Evolutionary conservation across 1,140 invertebrate species (phyloP), one percentile per base, ranked within the genome.

Genomic region (Ylistrum balloti): DNA sequence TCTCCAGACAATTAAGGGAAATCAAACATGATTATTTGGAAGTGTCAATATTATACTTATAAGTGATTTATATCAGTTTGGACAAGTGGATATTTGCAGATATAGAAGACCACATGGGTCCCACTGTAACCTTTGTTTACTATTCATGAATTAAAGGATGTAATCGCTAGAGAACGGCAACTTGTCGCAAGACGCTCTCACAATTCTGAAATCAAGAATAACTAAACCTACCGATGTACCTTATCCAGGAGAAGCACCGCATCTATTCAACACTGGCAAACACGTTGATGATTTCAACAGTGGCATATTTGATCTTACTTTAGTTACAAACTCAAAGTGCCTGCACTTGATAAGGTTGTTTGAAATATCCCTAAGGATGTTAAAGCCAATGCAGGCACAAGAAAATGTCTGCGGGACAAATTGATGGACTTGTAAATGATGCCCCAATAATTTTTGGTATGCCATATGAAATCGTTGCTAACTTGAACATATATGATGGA

Each of bases 401-500:
- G 13, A 85, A 22, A 74, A 85, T 28, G 88, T 56, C 33, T 33
- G 88, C 13, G 20, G 22, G 32, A 48, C 48, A 3, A 88, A 41
- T 41, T 56, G 45, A 33, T 45, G 88, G 88, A 88, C n/a, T 88
- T 11, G 9, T 22, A 13, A 88, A 88, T 74, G 33, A 33, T 33
- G 32, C 85, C 33, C 38, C 33, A 88, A 88, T 56, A 32, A 48
- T 33, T 11, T 33, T 88, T 88, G 22, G 20, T 33, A 20, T 88
- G 48, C 5, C n/a, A 88, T 35, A 41, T 86, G 88, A 89, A 86
- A 86, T 88, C 20, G 85, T 48, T 22, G 34, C 74, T n/a, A 88
- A 88, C n/a, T 17, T 88, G 41, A 74, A 88, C 28, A 35, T 86
- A 85, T 5, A 1, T 38, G 88, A 89, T 89, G 88, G 88, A 86